These are phyloP conservation scores for Valencia hispanica DNA, from an alignment of 2,797 vertebrate genomes.

Conservation along the genomic window DNA sequence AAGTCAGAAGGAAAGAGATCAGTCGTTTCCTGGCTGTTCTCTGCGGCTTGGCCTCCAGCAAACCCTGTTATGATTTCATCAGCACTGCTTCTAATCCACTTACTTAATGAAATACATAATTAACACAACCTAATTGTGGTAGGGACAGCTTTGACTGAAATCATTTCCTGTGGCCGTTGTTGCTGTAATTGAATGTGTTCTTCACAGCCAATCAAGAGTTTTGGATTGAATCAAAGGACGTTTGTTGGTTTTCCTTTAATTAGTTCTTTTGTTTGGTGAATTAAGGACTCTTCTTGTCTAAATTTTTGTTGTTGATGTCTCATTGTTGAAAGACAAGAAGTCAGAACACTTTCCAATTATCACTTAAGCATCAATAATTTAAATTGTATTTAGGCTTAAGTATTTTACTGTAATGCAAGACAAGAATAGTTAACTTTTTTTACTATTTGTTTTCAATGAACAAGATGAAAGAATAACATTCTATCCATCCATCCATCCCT, in stretches of 20 bases:
- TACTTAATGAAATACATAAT: conserved; percentile 99
- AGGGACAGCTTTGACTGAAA: conserved; percentile 98
- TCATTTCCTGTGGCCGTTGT: conserved; percentile 97
- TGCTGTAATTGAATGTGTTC: conserved; percentile 96
- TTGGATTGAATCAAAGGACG: conserved; percentile 81
- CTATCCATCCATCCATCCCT: too few relatives aligned
- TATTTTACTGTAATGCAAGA: background rate
- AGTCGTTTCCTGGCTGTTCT: conserved; percentile 73
- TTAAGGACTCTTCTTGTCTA: conserved; percentile 3
- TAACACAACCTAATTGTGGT: conserved; percentile 98
- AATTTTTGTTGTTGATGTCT: conserved; percentile 16
- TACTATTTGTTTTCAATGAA: background rate
- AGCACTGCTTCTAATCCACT: conserved; percentile 95
- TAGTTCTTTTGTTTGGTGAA: conserved; percentile 37
- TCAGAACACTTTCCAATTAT: background rate
- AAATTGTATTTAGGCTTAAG: background rate
- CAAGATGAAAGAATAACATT: background rate
- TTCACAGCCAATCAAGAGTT: conserved; percentile 91
- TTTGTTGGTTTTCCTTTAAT: conserved; percentile 52
- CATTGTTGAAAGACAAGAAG: conserved; percentile 5
- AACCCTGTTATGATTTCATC: conserved; percentile 91
- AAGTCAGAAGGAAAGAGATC: conserved; percentile 66
- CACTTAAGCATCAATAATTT: conserved; percentile 5
- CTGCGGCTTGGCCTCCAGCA: conserved; percentile 85
- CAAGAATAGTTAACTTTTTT: background rate